Evolutionary conservation across 2,113 vertebrate species (phyloP), one percentile per base, ranked within the genome.

Genomic region (Halichoerus grypus): DNA sequence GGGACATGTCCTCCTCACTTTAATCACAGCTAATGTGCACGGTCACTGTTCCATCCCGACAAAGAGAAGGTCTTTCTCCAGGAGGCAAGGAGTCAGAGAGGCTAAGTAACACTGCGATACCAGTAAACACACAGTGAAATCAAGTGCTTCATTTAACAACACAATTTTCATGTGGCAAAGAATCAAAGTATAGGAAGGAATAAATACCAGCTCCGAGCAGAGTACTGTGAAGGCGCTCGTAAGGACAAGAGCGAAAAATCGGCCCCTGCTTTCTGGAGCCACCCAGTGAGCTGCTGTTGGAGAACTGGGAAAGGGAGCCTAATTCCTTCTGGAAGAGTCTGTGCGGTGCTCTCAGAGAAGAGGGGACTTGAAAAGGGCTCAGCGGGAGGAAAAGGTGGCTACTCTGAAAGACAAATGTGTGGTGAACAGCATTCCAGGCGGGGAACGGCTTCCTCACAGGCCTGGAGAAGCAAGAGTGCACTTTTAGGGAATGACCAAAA

Each of bases 21-120:
- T 19, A 0, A 3, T 8, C 36, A 11, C 28, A 22, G 14, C 16
- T 53, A 18, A 0, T 26, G 3, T 2, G 14, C 14, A 10, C 4
- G 5, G n/a, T 5, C 36, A 14, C 53, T 71, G 24, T 46, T 11
- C 1, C 16, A 26, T 51, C 14, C 0, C 4, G 3, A 88, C 33
- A 63, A 24, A 81, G 14, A 63, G 36, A 71, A 36, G 39, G 8
- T 7, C 36, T 67, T 67, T 84, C 71, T 83, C 59, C 1, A 28
- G 4, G 26, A 61, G 79, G 15, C 31, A 16, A 49, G 57, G 0
- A 22, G 14, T 4, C 39, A 51, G 16, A 5, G 36, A 81, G 36
- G 7, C 49, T 26, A 11, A 19, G 8, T 22, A 6, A 55, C 33
- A 49, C 79, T 33, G 39, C 67, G 12, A 16, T 28, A 46, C 63